Evolutionary conservation across 2,113 vertebrate species (phyloP).

Genomic region (Alethe castanea): DNA sequence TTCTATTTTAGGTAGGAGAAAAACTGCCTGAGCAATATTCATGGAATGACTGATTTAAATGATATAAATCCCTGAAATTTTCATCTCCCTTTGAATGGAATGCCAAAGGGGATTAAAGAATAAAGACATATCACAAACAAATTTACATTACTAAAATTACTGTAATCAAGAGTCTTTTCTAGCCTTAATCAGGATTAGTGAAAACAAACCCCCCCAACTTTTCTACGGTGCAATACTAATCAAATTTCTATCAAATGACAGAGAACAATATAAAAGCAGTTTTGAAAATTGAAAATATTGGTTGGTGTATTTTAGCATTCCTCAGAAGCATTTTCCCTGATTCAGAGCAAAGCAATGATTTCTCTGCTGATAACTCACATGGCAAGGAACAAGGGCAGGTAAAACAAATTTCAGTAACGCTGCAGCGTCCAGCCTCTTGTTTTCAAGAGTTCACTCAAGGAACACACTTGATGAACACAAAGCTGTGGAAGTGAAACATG

Average conservation of each 20-base stretch:
- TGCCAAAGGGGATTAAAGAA: slow-evolving; percentile 66
- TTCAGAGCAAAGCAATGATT: neutral
- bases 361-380: neutral
- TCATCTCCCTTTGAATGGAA: slow-evolving; percentile 57
- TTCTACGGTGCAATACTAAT: neutral
- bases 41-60: slow-evolving; percentile 37
- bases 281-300: neutral
- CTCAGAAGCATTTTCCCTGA: neutral
- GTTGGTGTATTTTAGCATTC: neutral
- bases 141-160: slow-evolving; percentile 69
- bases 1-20: neutral
- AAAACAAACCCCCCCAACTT: neutral
- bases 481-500: accelerated
- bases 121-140: slow-evolving; percentile 62
- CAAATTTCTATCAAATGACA: neutral
- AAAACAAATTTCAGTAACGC: neutral
- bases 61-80: slow-evolving; percentile 58
- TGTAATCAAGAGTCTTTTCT: slow-evolving; percentile 57
- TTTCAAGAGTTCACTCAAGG: neutral
- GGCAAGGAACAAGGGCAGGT: neutral
- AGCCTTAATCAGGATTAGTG: slow-evolving; percentile 56
- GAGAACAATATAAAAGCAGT: neutral
- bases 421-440: neutral
- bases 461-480: neutral
- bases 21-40: neutral